phyloP scores from a whole-genome alignment of 2,888 invertebrate species.

The Sphaeridia pumilis region DNA sequence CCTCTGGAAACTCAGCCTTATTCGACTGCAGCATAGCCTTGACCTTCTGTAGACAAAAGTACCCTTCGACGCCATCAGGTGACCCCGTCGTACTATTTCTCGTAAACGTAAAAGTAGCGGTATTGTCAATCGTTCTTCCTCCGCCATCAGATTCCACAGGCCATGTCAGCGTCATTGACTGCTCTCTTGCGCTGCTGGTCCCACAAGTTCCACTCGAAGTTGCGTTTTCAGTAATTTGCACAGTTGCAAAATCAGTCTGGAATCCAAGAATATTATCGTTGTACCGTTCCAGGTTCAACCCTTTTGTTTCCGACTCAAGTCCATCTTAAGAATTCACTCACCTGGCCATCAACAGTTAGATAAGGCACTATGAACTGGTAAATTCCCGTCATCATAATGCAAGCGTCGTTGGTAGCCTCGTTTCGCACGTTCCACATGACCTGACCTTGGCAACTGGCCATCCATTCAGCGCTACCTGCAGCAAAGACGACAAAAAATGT shows the following conservation, averaged over 20 bases:
- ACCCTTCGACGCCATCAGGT: conserved; percentile 6
- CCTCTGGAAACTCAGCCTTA: conserved; percentile 2
- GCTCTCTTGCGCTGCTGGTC: not conserved
- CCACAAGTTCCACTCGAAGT: conserved; percentile 10
- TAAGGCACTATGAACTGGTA: conserved; percentile 8
- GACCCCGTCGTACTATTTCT: not conserved
- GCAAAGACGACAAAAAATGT: conserved; percentile 13
- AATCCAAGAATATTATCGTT: not conserved
- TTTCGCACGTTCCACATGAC: conserved; percentile 7
- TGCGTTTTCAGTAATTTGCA: conserved; percentile 1
- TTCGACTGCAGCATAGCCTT: conserved; percentile 10
- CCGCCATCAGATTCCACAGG: not conserved
- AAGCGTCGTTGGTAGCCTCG: conserved; percentile 5
- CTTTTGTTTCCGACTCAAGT: no score
- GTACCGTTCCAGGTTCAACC: no score
- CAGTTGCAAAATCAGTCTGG: not conserved
- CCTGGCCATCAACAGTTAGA: not conserved
- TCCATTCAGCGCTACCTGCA: conserved; percentile 41
- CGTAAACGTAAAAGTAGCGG: conserved; percentile 9
- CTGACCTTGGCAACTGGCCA: conserved; percentile 38
- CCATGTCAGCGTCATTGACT: conserved; percentile 10
- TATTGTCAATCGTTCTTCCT: not conserved
- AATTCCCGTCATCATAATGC: conserved; percentile 12
- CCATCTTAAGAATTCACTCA: not conserved
- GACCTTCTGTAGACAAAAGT: conserved; percentile 9